Base-by-base conservation (phyloP, 1,140 invertebrate species). In the Agrypnia vestita region DNA sequence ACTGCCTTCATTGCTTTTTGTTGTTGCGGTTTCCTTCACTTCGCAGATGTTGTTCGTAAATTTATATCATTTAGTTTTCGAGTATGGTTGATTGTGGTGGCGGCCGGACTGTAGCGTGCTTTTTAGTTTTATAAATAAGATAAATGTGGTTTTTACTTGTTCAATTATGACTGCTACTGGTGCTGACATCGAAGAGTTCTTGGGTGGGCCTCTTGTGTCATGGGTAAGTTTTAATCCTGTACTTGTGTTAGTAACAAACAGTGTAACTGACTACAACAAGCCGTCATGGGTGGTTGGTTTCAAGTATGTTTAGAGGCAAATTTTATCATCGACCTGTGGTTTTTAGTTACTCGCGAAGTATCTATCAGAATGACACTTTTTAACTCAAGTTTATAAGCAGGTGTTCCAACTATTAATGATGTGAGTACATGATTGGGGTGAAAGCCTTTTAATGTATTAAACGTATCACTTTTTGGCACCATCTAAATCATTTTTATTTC, bases 171-270 rank as follows among this genome's bases (percentile, higher is more conserved):
- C 92, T 85, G 91, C 92, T 83, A 91, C 93, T 84, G 90, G 92
- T 84, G 89, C 91, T 81, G 94, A 95, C 88, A 93, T 95, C 82
- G 94, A 96, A 86, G 94, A 95, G 86, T 94, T 96, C 86, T 92
- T 96, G 87, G 91, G 92, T 86, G 95, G 94, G 85, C 95, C 95
- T 85, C 88, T 97, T 83, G 95, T 96, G 81, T 94, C 94, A 86
- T 97, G 96, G 96, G 95, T 96, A 91, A 91, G 92, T 91, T 85
- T 84, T 69, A 79, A 74, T 81, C 74, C 62, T 53, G 43, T 35
- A 46, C 55, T 53, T 80, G 64, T 55, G 17, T 46, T 67, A 59
- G 76, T 78, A 71, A 69, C 76, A 78, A 78, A 69, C 43, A 77
- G 61, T 67, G 61, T 64, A 59, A 59, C 69, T 53, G 69, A 62